Conservation (phyloP, 2,113 vertebrate species). For the Scytalopus superciliaris region DNA sequence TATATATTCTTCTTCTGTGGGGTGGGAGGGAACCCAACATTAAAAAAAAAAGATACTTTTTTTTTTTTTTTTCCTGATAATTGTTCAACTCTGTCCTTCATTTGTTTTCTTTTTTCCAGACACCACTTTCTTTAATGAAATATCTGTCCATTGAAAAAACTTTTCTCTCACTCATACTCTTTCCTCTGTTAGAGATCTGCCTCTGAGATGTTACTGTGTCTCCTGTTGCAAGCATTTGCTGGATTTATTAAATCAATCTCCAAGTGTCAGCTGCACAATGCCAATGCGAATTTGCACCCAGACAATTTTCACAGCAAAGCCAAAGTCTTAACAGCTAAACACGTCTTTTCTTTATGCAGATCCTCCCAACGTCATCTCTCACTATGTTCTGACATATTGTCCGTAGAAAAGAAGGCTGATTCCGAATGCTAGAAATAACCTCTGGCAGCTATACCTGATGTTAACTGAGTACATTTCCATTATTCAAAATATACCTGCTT, state of each 20-base stretch:
- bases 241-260: neutral
- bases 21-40: neutral
- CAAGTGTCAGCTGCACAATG: neutral
- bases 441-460: conserved; percentile 38
- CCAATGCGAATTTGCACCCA: neutral
- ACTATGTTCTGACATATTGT: neutral
- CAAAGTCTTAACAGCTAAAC: neutral
- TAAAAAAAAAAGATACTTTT: neutral
- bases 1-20: neutral
- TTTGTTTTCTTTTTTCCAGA: neutral
- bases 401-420: neutral
- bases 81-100: neutral
- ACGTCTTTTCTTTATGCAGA: neutral
- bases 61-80: neutral
- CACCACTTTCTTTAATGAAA: neutral
- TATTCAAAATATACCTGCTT: conserved; percentile 58
- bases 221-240: neutral
- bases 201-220: neutral
- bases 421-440: neutral
- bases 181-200: neutral
- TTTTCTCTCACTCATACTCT: neutral
- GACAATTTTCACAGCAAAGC: neutral
- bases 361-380: neutral
- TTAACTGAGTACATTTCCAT: conserved; percentile 59
- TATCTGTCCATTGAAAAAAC: neutral